These are phyloP conservation scores for Trissoscelio sp. DNA, from an alignment of 2,888 invertebrate genomes.

Conservation along the genomic window DNA sequence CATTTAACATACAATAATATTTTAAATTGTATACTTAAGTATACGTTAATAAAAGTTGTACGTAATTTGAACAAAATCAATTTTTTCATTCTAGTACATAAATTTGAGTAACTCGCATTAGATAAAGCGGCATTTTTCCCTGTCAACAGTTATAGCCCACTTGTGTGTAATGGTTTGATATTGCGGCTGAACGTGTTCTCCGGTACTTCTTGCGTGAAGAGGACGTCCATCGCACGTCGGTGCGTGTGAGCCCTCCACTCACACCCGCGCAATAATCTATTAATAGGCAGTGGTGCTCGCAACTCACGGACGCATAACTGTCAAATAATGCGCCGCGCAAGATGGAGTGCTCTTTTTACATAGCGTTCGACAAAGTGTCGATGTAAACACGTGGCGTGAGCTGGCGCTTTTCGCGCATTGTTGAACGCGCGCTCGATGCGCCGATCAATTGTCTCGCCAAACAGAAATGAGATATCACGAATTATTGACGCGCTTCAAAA, in stretches of 20 bases:
- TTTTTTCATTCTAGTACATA: too few species aligned
- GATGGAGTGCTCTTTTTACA: conserved; percentile 34
- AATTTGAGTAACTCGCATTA: too few species aligned
- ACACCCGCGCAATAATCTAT: conserved; percentile 43
- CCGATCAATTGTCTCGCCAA: conserved; percentile 12
- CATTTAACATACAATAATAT: too few species aligned
- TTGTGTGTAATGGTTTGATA: conserved; percentile 58
- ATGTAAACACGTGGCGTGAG: conserved; percentile 8
- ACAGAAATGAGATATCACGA: conserved; percentile 14
- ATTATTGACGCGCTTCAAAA: conserved; percentile 14
- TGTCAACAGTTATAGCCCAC: conserved; percentile 45
- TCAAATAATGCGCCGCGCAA: conserved; percentile 33
- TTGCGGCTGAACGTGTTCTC: conserved; percentile 42
- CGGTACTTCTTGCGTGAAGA: conserved; percentile 52
- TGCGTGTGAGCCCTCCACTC: conserved; percentile 50
- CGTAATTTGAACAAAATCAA: too few species aligned
- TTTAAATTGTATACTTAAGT: too few species aligned
- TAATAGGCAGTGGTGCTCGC: conserved; percentile 41
- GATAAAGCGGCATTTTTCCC: conserved; percentile 26
- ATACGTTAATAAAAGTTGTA: too few species aligned
- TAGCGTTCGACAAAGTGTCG: conserved; percentile 25
- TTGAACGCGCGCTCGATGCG: background rate
- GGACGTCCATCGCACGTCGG: conserved; percentile 43
- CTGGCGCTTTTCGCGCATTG: too few species aligned
- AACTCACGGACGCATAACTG: conserved; percentile 41